These are phyloP conservation scores for Percopsis omiscomaycus DNA, from an alignment of 2,797 vertebrate genomes.

Conservation along the genomic window DNA sequence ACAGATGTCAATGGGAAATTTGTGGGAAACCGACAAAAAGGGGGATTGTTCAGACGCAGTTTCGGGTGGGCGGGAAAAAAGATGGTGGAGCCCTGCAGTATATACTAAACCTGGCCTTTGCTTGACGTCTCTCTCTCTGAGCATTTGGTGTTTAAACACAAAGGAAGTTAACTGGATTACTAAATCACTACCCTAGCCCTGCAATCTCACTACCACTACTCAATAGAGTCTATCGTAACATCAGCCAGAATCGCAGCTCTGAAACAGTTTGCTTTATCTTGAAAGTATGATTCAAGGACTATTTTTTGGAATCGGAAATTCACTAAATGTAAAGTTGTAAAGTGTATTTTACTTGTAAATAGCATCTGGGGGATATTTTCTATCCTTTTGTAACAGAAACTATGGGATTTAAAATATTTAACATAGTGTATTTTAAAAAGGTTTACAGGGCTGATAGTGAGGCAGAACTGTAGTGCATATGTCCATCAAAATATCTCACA, in stretches of 20 bases:
- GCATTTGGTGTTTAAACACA: conserved; percentile 36
- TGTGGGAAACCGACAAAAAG: conserved; percentile 32
- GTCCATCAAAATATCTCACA: conserved; percentile 50
- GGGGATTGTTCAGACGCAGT: conserved; percentile 32
- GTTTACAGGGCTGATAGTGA: conserved; percentile 63
- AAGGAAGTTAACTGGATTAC: conserved; percentile 33
- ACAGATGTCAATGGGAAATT: conserved; percentile 54
- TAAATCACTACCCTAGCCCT: conserved; percentile 23
- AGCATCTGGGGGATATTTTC: conserved; percentile 73
- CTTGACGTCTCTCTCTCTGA: conserved; percentile 26
- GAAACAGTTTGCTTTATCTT: conserved; percentile 42
- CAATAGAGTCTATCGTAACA: conserved; percentile 3
- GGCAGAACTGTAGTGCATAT: conserved; percentile 54
- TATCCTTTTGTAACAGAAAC: conserved; percentile 76
- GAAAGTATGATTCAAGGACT: conserved; percentile 46
- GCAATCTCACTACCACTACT: conserved; percentile 26
- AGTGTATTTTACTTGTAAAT: conserved; percentile 82
- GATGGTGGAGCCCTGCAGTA: conserved; percentile 30
- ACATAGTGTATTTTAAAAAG: conserved; percentile 62
- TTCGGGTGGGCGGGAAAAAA: conserved; percentile 61
- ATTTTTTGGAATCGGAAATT: conserved; percentile 55
- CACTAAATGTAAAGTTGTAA: conserved; percentile 80
- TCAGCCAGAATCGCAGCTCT: conserved; percentile 34
- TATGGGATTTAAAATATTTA: conserved; percentile 67
- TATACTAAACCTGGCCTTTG: conserved; percentile 60